These are phyloP conservation scores for Hormaphis cornu DNA, from an alignment of 1,140 invertebrate species.

Conservation along the genomic window DNA sequence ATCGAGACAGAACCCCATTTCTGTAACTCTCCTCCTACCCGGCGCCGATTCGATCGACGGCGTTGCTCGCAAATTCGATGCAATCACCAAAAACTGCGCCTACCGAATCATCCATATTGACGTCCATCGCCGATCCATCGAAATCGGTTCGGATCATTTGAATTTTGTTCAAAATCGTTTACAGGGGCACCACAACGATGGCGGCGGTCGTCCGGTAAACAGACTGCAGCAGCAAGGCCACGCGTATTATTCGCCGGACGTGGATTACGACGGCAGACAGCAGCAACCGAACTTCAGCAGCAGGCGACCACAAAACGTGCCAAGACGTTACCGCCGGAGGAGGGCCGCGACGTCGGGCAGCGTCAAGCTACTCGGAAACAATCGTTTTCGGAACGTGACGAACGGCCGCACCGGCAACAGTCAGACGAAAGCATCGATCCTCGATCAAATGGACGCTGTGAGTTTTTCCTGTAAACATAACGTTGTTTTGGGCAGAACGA, in stretches of 20 bases:
- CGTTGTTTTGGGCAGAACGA: too few species aligned
- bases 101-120: too few species aligned
- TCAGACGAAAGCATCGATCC: background rate
- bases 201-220: background rate
- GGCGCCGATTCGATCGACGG: too few species aligned
- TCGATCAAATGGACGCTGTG: conserved; percentile 31
- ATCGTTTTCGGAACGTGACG: conserved; percentile 15
- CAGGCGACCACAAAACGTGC: background rate
- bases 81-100: too few species aligned
- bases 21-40: too few species aligned
- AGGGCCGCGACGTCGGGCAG: background rate
- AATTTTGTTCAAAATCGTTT: too few species aligned
- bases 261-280: background rate
- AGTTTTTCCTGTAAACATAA: too few species aligned
- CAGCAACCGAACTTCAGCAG: background rate
- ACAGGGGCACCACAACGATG: background rate
- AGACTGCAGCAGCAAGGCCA: background rate
- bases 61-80: too few species aligned
- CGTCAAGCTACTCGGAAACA: conserved; percentile 12
- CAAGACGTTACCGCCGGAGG: background rate
- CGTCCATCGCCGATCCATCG: too few species aligned
- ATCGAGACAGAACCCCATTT: too few species aligned
- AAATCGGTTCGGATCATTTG: too few species aligned
- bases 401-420: conserved; percentile 1
- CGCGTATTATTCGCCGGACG: background rate